A percentile compares a stretch with the other conserved stretches of the same genome.
phyloP scores from a whole-genome alignment of 2,113 vertebrate genomes.

The Tychaedon coryphoeus region DNA sequence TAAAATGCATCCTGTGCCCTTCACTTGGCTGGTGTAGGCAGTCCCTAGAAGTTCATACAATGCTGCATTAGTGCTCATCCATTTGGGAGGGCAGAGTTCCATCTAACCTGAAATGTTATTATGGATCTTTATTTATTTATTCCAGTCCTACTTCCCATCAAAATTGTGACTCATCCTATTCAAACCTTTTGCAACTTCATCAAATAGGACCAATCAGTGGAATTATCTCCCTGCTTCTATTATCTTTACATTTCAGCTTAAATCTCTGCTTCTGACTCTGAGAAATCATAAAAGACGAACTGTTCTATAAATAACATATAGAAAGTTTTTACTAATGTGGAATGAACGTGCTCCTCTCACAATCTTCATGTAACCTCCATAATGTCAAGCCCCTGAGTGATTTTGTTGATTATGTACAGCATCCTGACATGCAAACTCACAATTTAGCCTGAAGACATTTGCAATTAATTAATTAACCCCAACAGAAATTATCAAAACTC shows the following conservation, averaged over 20 bases:
- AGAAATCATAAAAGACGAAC: not conserved
- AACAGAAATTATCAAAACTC: conserved; percentile 60
- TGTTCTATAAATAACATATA: not conserved
- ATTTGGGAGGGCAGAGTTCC: not conserved
- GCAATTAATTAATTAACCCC: conserved; percentile 67
- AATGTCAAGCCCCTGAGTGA: conserved; percentile 26
- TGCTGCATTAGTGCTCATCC: not conserved
- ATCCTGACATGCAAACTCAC: conserved; percentile 52
- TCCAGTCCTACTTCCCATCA: not conserved
- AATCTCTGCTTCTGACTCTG: not conserved
- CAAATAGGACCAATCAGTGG: not conserved
- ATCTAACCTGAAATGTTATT: not conserved
- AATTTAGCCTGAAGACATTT: conserved; percentile 44
- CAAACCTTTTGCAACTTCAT: not conserved
- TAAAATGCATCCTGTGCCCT: not conserved
- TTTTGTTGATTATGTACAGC: conserved; percentile 45
- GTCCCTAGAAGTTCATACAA: not conserved
- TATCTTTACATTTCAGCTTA: not conserved
- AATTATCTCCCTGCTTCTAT: not conserved
- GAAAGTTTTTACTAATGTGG: conserved; percentile 16
- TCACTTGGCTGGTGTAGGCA: not conserved
- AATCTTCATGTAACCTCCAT: conserved; percentile 20
- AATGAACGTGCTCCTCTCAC: not conserved
- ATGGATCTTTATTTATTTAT: not conserved
- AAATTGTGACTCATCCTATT: not conserved